phyloP scores from a whole-genome alignment of 2,888 invertebrate genomes.

The Drosophila neoperkinsi region DNA sequence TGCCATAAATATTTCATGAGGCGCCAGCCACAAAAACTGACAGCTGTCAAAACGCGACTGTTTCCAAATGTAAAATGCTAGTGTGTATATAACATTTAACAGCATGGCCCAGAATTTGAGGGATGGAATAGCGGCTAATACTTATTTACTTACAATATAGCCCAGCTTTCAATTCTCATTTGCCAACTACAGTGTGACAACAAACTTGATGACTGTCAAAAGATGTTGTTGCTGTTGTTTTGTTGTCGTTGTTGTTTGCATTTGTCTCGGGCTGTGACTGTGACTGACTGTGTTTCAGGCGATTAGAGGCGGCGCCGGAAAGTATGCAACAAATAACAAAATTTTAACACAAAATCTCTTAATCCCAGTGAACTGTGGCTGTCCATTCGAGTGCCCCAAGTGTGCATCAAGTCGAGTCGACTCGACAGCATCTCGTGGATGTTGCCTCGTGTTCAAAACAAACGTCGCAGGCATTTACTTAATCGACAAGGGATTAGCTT shows the following conservation, averaged over 20 bases:
- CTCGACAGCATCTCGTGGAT: slow-evolving; percentile 42
- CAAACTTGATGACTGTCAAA: slow-evolving; percentile 58
- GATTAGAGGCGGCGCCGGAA: slow-evolving; percentile 45
- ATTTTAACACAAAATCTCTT: slow-evolving; percentile 76
- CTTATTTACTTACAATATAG: slow-evolving; percentile 6
- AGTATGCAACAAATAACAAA: slow-evolving; percentile 70
- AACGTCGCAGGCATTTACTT: slow-evolving; percentile 82
- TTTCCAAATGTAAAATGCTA: slow-evolving; percentile 54
- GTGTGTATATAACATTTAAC: slow-evolving; percentile 53
- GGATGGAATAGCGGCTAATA: background rate
- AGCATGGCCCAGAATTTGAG: slow-evolving; percentile 56
- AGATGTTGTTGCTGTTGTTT: slow-evolving; percentile 38
- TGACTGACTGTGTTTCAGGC: slow-evolving; percentile 42
- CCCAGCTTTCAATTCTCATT: slow-evolving; percentile 66
- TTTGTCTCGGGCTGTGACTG: slow-evolving; percentile 25
- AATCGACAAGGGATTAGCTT: slow-evolving; percentile 83
- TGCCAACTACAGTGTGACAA: slow-evolving; percentile 32
- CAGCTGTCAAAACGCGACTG: slow-evolving; percentile 77
- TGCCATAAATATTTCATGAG: slow-evolving; percentile 77
- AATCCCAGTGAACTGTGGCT: slow-evolving; percentile 80
- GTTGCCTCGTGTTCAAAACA: slow-evolving; percentile 57
- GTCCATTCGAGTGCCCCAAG: slow-evolving; percentile 42
- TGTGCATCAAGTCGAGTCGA: slow-evolving; percentile 15
- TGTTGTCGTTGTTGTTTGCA: slow-evolving; percentile 19
- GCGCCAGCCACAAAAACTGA: slow-evolving; percentile 70